Evolutionary conservation across 2,888 invertebrate species (phyloP).

Genomic region (Zhuqinia jingwanae): DNA sequence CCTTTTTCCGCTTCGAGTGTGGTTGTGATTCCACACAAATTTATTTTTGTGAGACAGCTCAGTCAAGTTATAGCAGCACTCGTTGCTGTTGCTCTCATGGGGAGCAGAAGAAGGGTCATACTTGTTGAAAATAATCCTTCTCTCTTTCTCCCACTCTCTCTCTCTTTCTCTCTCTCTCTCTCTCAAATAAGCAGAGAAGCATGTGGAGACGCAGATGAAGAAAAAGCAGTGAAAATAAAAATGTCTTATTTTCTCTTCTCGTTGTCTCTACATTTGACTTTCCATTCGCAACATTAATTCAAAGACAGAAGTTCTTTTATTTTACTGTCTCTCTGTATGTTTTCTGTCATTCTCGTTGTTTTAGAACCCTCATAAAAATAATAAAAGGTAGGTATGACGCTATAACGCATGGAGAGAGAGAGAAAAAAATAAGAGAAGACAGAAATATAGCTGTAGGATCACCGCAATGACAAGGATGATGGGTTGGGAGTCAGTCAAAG

Average conservation of each 20-base stretch:
- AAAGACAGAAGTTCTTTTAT: neutral
- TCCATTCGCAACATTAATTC: neutral
- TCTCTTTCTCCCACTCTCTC: no score
- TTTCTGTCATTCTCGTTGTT: slow-evolving; percentile 8
- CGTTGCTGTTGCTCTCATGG: slow-evolving; percentile 1
- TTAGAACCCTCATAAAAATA: slow-evolving; percentile 12
- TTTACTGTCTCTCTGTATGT: no score
- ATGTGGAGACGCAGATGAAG: neutral
- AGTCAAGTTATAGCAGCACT: no score
- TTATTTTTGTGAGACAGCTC: no score
- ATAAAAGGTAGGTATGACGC: neutral
- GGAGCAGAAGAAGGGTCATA: slow-evolving; percentile 17
- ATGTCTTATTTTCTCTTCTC: neutral
- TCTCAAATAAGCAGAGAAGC: neutral
- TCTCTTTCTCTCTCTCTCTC: no score
- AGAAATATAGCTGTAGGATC: slow-evolving; percentile 26
- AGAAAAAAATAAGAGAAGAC: no score
- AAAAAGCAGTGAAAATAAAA: neutral
- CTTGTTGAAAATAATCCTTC: slow-evolving; percentile 44
- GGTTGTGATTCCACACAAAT: no score
- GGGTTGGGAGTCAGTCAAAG: neutral
- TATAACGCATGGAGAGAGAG: neutral
- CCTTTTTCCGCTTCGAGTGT: neutral
- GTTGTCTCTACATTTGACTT: neutral
- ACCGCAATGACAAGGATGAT: neutral